phyloP scores from a whole-genome alignment of 2,797 vertebrate genomes.

The Falco columbarius region DNA sequence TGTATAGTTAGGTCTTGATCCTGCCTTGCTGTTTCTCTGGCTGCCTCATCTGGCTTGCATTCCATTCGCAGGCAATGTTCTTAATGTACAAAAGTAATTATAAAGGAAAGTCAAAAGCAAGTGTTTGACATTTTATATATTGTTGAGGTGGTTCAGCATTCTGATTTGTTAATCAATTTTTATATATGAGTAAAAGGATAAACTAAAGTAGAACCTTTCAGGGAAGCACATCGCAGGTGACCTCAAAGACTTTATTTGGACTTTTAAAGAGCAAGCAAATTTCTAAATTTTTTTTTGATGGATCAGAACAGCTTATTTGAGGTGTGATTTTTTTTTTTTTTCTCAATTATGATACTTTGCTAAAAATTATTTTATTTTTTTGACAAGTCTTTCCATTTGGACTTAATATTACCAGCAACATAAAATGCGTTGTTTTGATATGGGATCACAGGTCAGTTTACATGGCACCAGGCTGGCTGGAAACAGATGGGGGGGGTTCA shows the following conservation, averaged over 20 bases:
- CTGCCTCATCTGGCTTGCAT: background rate
- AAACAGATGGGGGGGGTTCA: no score
- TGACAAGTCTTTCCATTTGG: background rate
- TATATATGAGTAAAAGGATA: background rate
- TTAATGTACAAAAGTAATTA: background rate
- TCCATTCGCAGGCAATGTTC: background rate
- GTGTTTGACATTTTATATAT: background rate
- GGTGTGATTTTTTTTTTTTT: background rate
- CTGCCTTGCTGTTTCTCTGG: background rate
- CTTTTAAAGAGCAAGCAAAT: background rate
- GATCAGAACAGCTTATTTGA: background rate
- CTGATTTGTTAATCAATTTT: background rate
- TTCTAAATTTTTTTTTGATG: background rate
- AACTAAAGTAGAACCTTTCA: background rate
- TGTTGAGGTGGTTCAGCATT: background rate
- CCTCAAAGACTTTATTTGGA: background rate
- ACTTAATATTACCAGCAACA: background rate
- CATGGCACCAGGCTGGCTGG: no score
- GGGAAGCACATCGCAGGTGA: background rate
- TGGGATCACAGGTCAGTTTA: no score
- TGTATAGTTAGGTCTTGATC: background rate
- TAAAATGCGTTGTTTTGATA: background rate
- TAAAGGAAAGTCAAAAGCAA: background rate
- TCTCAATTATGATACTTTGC: background rate
- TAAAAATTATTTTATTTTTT: background rate